Evolutionary conservation across 1,140 invertebrate genomes (phyloP).

Genomic region (Potamilus streckersoni): DNA sequence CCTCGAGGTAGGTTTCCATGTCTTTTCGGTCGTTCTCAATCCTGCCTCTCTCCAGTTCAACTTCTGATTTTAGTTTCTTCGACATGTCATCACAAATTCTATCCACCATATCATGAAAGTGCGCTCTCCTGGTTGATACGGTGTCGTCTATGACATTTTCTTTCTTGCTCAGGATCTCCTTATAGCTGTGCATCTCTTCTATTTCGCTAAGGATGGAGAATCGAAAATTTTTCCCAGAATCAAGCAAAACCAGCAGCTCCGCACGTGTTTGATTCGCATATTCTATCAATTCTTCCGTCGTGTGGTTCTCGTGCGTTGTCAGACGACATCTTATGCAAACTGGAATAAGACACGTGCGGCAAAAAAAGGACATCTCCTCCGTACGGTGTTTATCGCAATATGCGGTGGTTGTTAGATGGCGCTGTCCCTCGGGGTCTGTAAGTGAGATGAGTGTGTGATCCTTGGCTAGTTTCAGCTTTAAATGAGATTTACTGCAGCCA

Average conservation of each 20-base stretch:
- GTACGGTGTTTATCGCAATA: slow-evolving; percentile 36
- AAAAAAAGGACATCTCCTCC: slow-evolving; percentile 37
- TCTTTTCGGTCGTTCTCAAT: slow-evolving; percentile 21
- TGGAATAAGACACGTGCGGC: slow-evolving; percentile 28
- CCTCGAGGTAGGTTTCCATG: slow-evolving; percentile 29
- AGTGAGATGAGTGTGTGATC: slow-evolving; percentile 27
- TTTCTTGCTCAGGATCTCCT: slow-evolving; percentile 16
- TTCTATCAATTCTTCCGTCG: slow-evolving; percentile 35
- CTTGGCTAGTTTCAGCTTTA: slow-evolving; percentile 29
- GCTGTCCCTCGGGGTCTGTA: slow-evolving; percentile 25
- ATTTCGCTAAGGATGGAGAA: slow-evolving; percentile 23
- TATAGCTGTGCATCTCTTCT: slow-evolving; percentile 28
- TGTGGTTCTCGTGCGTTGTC: slow-evolving; percentile 35
- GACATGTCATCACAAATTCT: slow-evolving; percentile 23
- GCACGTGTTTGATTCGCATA: slow-evolving; percentile 17
- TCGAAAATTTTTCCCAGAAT: slow-evolving; percentile 21
- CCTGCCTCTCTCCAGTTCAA: slow-evolving; percentile 17
- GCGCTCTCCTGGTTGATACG: slow-evolving; percentile 16
- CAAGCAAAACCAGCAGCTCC: slow-evolving; percentile 11
- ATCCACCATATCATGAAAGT: slow-evolving; percentile 34
- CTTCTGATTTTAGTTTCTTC: slow-evolving; percentile 27
- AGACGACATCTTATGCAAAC: slow-evolving; percentile 37
- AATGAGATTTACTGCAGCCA: slow-evolving; percentile 29
- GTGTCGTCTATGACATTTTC: slow-evolving; percentile 22
- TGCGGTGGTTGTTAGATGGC: slow-evolving; percentile 26